These are phyloP conservation scores for Hydrophis major DNA, from an alignment of 2,797 vertebrate species.

Conservation along the genomic window DNA sequence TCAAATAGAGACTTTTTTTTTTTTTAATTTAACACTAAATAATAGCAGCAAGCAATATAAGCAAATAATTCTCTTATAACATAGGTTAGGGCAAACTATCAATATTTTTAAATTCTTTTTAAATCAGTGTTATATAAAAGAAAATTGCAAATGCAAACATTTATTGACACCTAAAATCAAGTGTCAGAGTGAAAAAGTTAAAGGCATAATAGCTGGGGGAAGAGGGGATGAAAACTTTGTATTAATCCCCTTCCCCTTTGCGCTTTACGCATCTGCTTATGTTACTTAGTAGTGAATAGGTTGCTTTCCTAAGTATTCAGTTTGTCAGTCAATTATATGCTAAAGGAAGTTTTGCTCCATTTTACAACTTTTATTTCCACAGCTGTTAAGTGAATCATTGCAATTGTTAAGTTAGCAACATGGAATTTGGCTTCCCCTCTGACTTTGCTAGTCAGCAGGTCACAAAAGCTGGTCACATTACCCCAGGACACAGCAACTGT, in stretches of 20 bases:
- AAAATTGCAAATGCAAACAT: background rate
- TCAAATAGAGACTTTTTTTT: background rate
- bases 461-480: background rate
- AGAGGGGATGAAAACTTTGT: background rate
- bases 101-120: background rate
- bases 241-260: background rate
- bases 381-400: background rate
- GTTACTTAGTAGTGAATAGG: background rate
- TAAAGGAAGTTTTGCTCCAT: background rate
- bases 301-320: background rate
- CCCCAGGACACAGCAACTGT: background rate
- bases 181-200: background rate
- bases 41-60: background rate
- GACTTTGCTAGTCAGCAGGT: background rate
- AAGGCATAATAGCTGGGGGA: background rate
- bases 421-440: background rate
- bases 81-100: background rate
- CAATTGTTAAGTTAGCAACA: background rate
- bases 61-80: background rate
- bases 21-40: background rate
- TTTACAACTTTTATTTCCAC: background rate
- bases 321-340: background rate
- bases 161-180: background rate
- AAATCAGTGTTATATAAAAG: background rate
- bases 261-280: background rate